These are phyloP conservation scores for Polydrusus cervinus DNA, from an alignment of 2,888 invertebrate species.

Conservation along the genomic window DNA sequence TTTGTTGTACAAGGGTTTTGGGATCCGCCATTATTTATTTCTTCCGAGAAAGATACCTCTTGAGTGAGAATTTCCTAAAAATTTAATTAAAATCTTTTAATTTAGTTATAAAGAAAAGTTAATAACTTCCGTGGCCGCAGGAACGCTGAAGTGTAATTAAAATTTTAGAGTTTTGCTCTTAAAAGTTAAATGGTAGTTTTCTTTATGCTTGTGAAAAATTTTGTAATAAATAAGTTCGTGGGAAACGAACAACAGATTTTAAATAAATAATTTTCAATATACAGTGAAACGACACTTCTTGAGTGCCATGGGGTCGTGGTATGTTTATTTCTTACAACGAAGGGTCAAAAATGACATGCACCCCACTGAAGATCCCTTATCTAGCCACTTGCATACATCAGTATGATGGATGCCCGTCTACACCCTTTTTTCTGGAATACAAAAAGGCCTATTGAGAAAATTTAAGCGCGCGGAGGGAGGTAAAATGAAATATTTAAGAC, in stretches of 20 bases:
- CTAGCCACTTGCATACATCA: conserved; percentile 20
- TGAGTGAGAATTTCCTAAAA: not conserved
- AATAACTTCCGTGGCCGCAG: not conserved
- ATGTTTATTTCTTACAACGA: no score
- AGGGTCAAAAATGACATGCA: not conserved
- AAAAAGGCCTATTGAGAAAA: conserved; percentile 22
- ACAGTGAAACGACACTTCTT: no score
- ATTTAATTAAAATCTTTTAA: conserved; percentile 12
- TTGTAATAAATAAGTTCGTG: not conserved
- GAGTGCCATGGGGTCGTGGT: no score
- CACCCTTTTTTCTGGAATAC: conserved; percentile 21
- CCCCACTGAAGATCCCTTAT: not conserved
- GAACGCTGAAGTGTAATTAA: not conserved
- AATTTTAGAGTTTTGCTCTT: conserved; percentile 1
- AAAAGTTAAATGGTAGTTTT: conserved; percentile 7
- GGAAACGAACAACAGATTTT: no score
- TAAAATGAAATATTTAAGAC: conserved; percentile 36
- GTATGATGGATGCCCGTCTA: not conserved
- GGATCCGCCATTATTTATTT: not conserved
- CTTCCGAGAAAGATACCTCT: not conserved
- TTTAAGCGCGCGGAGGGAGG: conserved; percentile 16
- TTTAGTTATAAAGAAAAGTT: conserved; percentile 1
- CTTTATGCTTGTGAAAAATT: not conserved
- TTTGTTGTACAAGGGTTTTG: not conserved
- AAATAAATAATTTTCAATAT: no score